Evolutionary conservation across 2,113 vertebrate genomes (phyloP).

Genomic region (Gallinago paraguaiae): DNA sequence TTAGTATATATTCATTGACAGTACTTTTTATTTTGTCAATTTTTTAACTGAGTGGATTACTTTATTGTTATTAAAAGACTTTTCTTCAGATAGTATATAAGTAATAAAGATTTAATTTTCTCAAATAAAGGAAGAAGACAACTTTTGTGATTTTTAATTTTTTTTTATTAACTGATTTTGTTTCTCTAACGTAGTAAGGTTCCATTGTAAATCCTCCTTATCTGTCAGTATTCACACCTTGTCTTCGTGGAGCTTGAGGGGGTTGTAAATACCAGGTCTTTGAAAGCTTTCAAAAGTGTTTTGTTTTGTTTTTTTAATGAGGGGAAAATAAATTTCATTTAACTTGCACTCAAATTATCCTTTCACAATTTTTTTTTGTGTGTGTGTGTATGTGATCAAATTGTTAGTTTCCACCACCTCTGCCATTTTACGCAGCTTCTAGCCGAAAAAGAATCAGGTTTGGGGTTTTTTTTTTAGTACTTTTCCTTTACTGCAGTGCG

Average conservation of each 20-base stretch:
- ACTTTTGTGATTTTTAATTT: neutral
- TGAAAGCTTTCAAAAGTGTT: neutral
- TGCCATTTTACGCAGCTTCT: neutral
- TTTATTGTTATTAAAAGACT: neutral
- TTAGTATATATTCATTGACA: conserved; percentile 1
- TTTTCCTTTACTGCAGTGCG: conserved; percentile 38
- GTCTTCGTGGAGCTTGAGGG: conserved; percentile 7
- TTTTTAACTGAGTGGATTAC: neutral
- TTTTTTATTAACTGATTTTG: neutral
- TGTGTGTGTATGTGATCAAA: neutral
- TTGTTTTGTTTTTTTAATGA: neutral
- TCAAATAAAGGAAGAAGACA: neutral
- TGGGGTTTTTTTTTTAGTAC: neutral
- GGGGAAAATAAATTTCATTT: neutral
- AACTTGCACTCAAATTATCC: neutral
- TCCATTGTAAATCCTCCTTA: conserved; percentile 1
- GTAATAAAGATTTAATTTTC: neutral
- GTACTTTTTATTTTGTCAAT: neutral
- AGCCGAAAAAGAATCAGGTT: conserved; percentile 8
- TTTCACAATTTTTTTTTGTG: neutral
- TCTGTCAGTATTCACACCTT: neutral
- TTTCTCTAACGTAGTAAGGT: neutral
- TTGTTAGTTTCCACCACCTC: neutral
- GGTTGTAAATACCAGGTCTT: conserved; percentile 9
- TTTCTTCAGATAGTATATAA: neutral